Conservation (phyloP, 2,113 vertebrate genomes). For the Pholis gunnellus region DNA sequence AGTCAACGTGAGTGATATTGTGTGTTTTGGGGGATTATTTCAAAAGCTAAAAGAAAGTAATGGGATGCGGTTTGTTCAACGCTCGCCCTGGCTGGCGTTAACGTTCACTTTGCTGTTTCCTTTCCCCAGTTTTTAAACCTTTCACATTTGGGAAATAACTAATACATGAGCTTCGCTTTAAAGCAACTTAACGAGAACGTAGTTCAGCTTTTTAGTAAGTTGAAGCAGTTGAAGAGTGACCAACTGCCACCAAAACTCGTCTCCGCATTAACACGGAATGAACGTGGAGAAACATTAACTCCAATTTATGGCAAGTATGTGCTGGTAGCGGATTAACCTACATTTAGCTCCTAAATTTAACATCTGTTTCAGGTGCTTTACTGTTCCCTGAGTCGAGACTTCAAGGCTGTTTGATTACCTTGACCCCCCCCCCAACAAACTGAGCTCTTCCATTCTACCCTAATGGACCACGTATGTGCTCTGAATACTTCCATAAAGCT, state of each 20-base stretch:
- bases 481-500: not conserved
- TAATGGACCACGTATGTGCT: not conserved
- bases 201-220: constrained; percentile 37
- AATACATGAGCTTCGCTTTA: not conserved
- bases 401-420: constrained; percentile 16
- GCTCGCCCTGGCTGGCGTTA: constrained; percentile 27
- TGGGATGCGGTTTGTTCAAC: constrained; percentile 52
- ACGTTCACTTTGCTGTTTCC: constrained; percentile 21
- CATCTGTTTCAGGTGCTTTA: not conserved
- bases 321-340: constrained; percentile 49
- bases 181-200: not conserved
- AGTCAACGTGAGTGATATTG: constrained; percentile 68
- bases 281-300: constrained; percentile 27
- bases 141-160: not conserved
- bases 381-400: not conserved
- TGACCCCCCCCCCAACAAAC: not conserved
- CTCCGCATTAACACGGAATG: constrained; percentile 65
- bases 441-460: constrained; percentile 12
- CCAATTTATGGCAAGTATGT: constrained; percentile 6
- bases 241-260: constrained; percentile 28
- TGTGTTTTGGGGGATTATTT: constrained; percentile 46
- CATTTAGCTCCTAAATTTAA: constrained; percentile 24
- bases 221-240: constrained; percentile 37
- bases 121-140: not conserved
- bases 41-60: constrained; percentile 44